Conservation (phyloP, 1,140 invertebrate species). For the Anoplophora glabripennis region DNA sequence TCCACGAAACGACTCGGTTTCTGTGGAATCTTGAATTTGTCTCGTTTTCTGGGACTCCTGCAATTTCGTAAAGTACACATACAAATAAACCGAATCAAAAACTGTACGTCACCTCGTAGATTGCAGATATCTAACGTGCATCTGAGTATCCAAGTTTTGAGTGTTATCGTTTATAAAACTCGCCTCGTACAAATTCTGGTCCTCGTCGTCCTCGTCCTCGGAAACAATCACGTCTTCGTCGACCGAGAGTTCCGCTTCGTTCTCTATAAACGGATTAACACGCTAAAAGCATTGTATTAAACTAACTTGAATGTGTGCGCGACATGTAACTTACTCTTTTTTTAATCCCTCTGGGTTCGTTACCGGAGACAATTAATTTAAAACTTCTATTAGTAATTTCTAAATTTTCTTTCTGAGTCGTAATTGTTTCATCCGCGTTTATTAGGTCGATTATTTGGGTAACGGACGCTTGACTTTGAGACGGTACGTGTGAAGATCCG, state of each 20-base stretch:
- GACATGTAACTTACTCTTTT: neutral
- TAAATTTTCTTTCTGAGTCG: too few relatives aligned
- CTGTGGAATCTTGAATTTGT: constrained; percentile 31
- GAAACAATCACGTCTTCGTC: constrained; percentile 30
- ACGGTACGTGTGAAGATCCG: too few relatives aligned
- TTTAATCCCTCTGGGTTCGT: constrained; percentile 9
- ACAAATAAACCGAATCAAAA: neutral
- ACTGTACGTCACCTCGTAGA: constrained; percentile 34
- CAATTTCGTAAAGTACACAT: constrained; percentile 1
- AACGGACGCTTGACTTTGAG: constrained; percentile 18
- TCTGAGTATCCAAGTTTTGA: constrained; percentile 30
- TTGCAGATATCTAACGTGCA: constrained; percentile 41
- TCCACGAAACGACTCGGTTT: constrained; percentile 12
- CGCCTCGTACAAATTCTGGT: constrained; percentile 33
- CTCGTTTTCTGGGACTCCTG: constrained; percentile 29
- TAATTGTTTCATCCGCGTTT: neutral
- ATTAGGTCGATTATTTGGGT: constrained; percentile 30
- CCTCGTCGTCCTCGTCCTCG: constrained; percentile 35
- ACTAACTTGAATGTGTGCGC: neutral
- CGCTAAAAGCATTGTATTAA: constrained; percentile 12
- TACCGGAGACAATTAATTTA: too few relatives aligned
- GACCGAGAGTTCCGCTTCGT: constrained; percentile 37
- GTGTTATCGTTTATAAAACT: constrained; percentile 46
- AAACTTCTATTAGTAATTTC: too few relatives aligned
- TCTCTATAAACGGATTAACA: constrained; percentile 33